These are phyloP conservation scores for Chaetorhynchus papuensis DNA, from an alignment of 2,113 vertebrate species.

Conservation along the genomic window DNA sequence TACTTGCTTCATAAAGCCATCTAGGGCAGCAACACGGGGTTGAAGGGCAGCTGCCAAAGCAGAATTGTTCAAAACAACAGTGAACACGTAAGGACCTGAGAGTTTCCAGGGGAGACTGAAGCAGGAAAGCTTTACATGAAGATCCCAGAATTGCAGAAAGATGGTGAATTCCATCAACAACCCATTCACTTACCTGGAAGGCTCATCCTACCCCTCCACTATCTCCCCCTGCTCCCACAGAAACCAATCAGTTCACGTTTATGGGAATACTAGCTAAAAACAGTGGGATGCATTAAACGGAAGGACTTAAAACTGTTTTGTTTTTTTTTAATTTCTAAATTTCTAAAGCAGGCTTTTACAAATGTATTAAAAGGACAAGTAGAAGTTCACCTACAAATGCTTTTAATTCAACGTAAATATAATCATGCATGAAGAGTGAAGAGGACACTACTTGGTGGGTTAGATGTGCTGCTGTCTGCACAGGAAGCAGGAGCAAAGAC, in stretches of 20 bases:
- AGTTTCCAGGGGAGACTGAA: not conserved
- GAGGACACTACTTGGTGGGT: not conserved
- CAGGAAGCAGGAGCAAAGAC: not conserved
- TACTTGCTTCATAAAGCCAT: not conserved
- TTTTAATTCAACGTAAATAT: not conserved
- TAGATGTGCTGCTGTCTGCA: not conserved
- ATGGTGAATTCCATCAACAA: not conserved
- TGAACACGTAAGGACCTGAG: not conserved
- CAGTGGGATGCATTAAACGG: accelerated
- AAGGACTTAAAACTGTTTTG: not conserved
- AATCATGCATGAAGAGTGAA: not conserved
- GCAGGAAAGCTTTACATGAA: not conserved
- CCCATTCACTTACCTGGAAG: not conserved
- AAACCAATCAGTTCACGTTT: not conserved
- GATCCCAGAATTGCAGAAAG: not conserved
- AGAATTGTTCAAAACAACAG: not conserved
- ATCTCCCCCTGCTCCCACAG: not conserved
- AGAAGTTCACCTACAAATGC: not conserved
- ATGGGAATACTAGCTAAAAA: not conserved
- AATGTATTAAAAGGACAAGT: not conserved
- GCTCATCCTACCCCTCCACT: not conserved
- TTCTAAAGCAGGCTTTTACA: not conserved
- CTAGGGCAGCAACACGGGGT: not conserved
- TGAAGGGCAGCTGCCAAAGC: not conserved
- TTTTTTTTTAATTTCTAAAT: not conserved